Evolutionary conservation across 2,113 vertebrate genomes (phyloP), one percentile per base, ranked within the genome.

Genomic region (Pampusana beccarii): DNA sequence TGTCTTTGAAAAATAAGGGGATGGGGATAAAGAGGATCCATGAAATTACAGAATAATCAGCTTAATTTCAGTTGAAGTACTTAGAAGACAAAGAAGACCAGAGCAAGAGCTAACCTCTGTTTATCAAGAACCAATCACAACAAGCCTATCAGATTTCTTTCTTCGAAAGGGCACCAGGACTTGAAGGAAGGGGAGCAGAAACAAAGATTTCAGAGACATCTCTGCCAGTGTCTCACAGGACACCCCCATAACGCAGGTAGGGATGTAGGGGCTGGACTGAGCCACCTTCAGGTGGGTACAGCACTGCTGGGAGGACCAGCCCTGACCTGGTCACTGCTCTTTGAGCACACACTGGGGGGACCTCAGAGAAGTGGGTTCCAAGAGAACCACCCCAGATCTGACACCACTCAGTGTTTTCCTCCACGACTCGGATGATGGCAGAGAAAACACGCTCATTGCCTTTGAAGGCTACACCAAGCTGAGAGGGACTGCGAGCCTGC

Each of bases 21-120:
- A 51, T 23, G 34, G 36, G 34, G 80, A 87, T 33, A 88, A 82
- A 38, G 70, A 89, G 8, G 50, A 79, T 51, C 23, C 60, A 78
- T 57, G 50, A 90, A 86, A 86, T 57, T 20, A 65, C 10, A 40
- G 34, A 82, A 69, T 61, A 93, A 94, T 90, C 82, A 86, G 29
- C 36, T 88, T 86, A 88, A 56, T 48, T 89, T 80, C 44, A 51
- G 11, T 1, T 60, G 54, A 88, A 94, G 38, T 17, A 25, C 64
- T 83, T 26, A 78, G 51, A 78, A 73, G 25, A 83, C 0, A 10
- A 80, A 29, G 31, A 69, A 51, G 46, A 92, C 46, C 74, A 58
- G 12, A 84, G 48, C 42, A 66, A 67, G 34, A 81, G 38, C 60
- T 48, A 85, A 51, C 15, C 29, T 53, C 50, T 80, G 36, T 42